Evolutionary conservation across 2,113 vertebrate genomes (phyloP), one percentile per base, ranked within the genome.

Genomic region (Chrysochloris asiatica): DNA sequence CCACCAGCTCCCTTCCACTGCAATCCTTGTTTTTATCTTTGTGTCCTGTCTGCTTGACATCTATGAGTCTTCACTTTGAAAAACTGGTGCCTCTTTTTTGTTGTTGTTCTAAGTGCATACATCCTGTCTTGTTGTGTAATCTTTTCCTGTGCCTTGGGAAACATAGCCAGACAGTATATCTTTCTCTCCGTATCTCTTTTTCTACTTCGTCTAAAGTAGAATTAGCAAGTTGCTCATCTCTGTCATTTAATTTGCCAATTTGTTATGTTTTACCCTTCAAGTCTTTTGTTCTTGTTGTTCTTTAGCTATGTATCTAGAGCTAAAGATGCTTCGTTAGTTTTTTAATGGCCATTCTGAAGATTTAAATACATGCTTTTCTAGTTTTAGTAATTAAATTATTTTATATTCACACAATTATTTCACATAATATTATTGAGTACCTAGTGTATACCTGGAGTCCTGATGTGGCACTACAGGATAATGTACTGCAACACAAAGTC

Each of bases 361-460:
- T 69, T 59, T 73, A 63, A 91, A 75, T 8, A 69, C 22, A 67
- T 82, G 13, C 24, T 77, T 78, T 71, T 16, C 43, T 75, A n/a
- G 6, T 67, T 86, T 89, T 76, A 24, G 14, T 33, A 83, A 82
- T 33, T 77, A 4, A 73, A 83, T 76, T 92, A 54, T 45, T 85
- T 82, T 88, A 41, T 9, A 78, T 79, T 92, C 26, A 76, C 72
- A 72, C 12, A 73, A 85, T 67, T 67, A 63, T 77, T 93, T 75
- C 48, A 75, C 7, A 48, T 86, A 41, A 16, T 86, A 59, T 73
- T 48, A 21, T 54, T 43, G 9, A 84, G 73, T 69, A 82, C 7
- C 26, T 80, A n/a, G n/a, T n/a, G n/a, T n/a, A n/a, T n/a, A n/a
- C n/a, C n/a, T n/a, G n/a, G n/a, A n/a, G n/a, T n/a, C n/a, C n/a